Conservation (phyloP, 2,797 vertebrate species). For the Clarias pachynema region DNA sequence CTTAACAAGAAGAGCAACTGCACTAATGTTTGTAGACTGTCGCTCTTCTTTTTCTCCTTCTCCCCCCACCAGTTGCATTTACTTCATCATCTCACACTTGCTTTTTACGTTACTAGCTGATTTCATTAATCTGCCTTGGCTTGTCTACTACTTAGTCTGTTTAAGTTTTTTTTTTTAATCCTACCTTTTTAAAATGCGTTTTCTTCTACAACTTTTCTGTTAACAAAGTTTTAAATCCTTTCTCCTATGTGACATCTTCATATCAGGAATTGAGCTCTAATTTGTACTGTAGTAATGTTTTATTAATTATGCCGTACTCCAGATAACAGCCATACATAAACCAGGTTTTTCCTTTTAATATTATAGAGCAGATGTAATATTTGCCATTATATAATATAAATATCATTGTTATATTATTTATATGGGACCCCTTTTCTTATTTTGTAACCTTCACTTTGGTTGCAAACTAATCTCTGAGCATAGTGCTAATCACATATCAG, state of each 20-base stretch:
- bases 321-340: neutral
- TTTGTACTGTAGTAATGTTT: neutral
- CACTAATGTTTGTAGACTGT: conserved; percentile 68
- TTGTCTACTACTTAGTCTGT: neutral
- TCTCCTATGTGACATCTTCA: too few relatives aligned
- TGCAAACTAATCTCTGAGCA: neutral
- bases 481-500: conserved; percentile 50
- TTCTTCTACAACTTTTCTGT: neutral
- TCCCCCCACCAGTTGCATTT: conserved; percentile 28
- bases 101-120: neutral
- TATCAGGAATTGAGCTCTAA: neutral
- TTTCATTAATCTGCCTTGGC: neutral
- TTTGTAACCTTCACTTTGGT: neutral
- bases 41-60: conserved; percentile 47
- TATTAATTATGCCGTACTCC: neutral
- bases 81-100: conserved; percentile 23
- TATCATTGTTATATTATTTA: neutral
- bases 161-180: too few relatives aligned
- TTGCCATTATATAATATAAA: neutral
- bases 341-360: neutral
- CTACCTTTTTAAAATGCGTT: neutral
- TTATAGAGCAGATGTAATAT: neutral
- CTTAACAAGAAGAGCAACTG: conserved; percentile 68
- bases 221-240: neutral
- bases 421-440: neutral